Conservation (phyloP, 2,113 vertebrate species). For the Catharus fuscescens region DNA sequence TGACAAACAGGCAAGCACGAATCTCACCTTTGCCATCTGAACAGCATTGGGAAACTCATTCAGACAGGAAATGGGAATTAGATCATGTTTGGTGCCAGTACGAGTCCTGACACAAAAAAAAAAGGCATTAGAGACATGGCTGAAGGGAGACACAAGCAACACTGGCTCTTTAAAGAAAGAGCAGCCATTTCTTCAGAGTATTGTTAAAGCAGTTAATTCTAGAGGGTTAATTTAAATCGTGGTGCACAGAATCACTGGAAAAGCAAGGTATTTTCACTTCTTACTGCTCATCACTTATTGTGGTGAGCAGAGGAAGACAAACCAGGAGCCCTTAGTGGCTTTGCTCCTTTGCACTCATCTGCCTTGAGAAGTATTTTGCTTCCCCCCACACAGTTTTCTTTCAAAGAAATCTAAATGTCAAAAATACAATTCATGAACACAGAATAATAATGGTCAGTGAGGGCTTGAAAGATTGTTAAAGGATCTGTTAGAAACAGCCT, state of each 20-base stretch:
- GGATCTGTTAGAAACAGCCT: not conserved
- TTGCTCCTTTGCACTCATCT: not conserved
- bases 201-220: not conserved
- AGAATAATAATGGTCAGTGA: not conserved
- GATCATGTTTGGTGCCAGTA: slow-evolving; percentile 83
- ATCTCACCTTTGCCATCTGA: slow-evolving; percentile 87
- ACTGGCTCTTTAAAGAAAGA: not conserved
- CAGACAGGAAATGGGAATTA: slow-evolving; percentile 81
- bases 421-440: not conserved
- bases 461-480: not conserved
- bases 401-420: not conserved
- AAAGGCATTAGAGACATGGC: not conserved
- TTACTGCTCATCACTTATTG: not conserved
- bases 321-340: not conserved
- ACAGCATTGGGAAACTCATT: slow-evolving; percentile 83
- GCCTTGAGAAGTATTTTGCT: not conserved
- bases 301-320: not conserved
- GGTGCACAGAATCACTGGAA: not conserved
- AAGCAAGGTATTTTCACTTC: not conserved
- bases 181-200: not conserved
- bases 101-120: slow-evolving; percentile 78
- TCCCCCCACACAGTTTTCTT: not conserved
- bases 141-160: not conserved
- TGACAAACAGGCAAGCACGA: not conserved
- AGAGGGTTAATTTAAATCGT: not conserved